phyloP scores from a whole-genome alignment of 2,113 vertebrate genomes.

The Cynopterus brachyotis region DNA sequence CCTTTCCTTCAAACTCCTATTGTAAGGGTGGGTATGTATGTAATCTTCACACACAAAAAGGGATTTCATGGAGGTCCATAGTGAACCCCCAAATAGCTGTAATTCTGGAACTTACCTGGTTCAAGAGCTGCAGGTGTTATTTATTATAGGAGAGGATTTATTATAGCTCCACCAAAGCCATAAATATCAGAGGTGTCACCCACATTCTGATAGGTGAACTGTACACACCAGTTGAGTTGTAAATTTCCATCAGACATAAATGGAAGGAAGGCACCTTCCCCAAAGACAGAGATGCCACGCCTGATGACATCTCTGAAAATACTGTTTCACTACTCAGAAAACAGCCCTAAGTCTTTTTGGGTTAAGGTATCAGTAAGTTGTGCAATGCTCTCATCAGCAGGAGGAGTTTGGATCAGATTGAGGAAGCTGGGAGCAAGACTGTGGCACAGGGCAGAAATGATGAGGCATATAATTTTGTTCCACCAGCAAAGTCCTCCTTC shows the following conservation, averaged over 20 bases:
- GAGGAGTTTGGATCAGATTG: slow-evolving; percentile 81
- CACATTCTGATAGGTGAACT: slow-evolving; percentile 87
- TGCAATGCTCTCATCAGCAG: slow-evolving; percentile 59
- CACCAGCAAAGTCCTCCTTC: background rate
- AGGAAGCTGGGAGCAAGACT: background rate
- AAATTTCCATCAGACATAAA: slow-evolving; percentile 87
- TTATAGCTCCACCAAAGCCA: slow-evolving; percentile 90
- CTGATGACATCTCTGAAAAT: slow-evolving; percentile 86
- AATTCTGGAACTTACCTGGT: slow-evolving; percentile 84
- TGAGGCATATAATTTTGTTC: background rate
- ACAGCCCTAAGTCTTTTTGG: slow-evolving; percentile 84
- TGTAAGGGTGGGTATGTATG: background rate
- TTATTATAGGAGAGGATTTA: slow-evolving; percentile 91
- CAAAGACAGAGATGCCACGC: slow-evolving; percentile 85
- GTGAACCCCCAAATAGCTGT: slow-evolving; percentile 43
- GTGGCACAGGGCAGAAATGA: background rate
- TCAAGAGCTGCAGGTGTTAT: slow-evolving; percentile 91
- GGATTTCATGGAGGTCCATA: slow-evolving; percentile 79
- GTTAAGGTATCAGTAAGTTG: slow-evolving; percentile 85
- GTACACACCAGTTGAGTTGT: slow-evolving; percentile 89
- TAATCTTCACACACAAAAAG: background rate
- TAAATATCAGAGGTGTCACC: slow-evolving; percentile 91
- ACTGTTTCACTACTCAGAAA: slow-evolving; percentile 86
- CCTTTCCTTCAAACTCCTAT: background rate
- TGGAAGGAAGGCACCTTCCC: slow-evolving; percentile 84